Base-by-base conservation (phyloP, 2,888 invertebrate species). In the Himalopsyche kuldschensis region DNA sequence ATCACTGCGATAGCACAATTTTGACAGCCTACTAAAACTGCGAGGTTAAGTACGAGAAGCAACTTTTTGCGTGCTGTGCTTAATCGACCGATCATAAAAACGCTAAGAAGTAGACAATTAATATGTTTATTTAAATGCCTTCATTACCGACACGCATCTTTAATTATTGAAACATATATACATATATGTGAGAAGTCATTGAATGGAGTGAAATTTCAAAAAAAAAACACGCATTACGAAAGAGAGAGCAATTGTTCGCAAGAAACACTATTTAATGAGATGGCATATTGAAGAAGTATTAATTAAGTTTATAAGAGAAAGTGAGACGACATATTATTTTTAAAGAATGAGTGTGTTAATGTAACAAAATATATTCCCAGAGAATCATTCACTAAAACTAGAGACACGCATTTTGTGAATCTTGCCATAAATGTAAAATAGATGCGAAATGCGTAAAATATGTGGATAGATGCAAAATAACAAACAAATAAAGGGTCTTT, bases 161-260 rank as follows among this genome's bases (percentile, higher is more conserved):
- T 41, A 35, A 31, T 35, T 27, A 69, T 27, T 69, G 15, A 69
- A 69, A 30, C 3, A 69, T 11, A 11, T 48, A 17, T 48, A n/a
- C n/a, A n/a, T n/a, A n/a, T 48, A 11, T 48, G 15, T 69, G 27
- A 6, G 69, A 69, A 69, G 11, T 69, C 69, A 69, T 46, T 75
- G 75, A 75, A 41, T 41, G 77, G 17, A 78, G 24, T 35, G 63
- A 81, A 63, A 47, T 46, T n/a, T n/a, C n/a, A n/a, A n/a, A 11
- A 47, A 24, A 55, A 63, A 82, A 78, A 48, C 79, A 79, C 35
- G 24, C 11, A 41, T 31, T 30, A 35, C 30, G 77, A 80, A 80
- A 83, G 79, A 83, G 80, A 80, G 77, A 83, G 75, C 83, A 31
- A 80, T 27, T 32, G 63, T 83, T 31, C 17, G 75, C 75, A 75